Conservation (phyloP, 2,797 vertebrate species). For the Hylomyscus alleni region DNA sequence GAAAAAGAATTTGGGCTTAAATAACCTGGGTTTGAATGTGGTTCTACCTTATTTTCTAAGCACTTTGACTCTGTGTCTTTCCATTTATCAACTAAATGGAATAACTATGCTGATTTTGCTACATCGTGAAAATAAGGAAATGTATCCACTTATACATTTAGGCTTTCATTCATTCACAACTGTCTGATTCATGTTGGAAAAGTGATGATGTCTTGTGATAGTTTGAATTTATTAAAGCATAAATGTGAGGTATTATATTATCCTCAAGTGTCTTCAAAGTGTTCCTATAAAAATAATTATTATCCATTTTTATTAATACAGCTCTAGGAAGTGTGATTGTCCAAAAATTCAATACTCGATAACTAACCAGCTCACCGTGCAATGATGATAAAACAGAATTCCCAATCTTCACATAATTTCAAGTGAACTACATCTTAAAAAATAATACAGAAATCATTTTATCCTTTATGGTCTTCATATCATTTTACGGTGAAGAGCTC, state of each 20-base stretch:
- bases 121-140: neutral
- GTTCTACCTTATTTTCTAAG: neutral
- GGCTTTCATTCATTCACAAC: neutral
- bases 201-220: neutral
- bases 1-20: neutral
- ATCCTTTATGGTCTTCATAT: neutral
- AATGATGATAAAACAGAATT: neutral
- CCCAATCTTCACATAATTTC: slow-evolving; percentile 15
- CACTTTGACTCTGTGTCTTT: neutral
- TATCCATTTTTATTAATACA: slow-evolving; percentile 52
- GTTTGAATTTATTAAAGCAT: neutral
- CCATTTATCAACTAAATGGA: neutral
- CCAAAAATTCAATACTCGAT: slow-evolving; percentile 1
- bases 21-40: neutral
- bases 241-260: slow-evolving; percentile 8
- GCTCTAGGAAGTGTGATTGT: slow-evolving; percentile 20
- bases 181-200: neutral
- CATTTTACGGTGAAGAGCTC: neutral
- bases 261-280: slow-evolving; percentile 9
- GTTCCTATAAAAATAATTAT: slow-evolving; percentile 58
- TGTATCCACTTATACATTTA: neutral
- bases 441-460: slow-evolving; percentile 28
- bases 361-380: slow-evolving; percentile 3
- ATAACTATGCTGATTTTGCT: neutral
- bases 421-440: slow-evolving; percentile 33